Base-by-base conservation (phyloP, 2,797 vertebrate genomes). In the Thunnus albacares region DNA sequence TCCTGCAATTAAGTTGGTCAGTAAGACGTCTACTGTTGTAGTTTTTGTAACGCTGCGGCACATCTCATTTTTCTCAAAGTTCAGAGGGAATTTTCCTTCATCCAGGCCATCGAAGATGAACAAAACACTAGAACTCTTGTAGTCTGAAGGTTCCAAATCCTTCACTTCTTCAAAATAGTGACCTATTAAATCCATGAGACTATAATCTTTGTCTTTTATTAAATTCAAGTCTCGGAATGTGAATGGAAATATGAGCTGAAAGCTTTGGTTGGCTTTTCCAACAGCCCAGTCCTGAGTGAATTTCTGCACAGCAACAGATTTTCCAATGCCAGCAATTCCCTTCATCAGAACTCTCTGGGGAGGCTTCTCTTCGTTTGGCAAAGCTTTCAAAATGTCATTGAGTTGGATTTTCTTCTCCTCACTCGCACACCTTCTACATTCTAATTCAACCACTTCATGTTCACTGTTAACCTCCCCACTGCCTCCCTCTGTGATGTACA, bases 291-390 rank as follows among this genome's bases (percentile, higher is more conserved):
- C 78, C 0, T 49, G 41, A 57, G 70, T 81, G 30, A 84, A 81
- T 61, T 81, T 84, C 65, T 77, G 74, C 49, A 84, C 74, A 61
- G 78, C 78, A 0, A 84, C 82, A 9, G 78, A 71, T 77, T 84
- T 84, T 30, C 82, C 82, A 11, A 84, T 84, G 14, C 82, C 79
- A 14, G 70, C 65, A 18, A 81, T 84, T 38, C 82, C 82, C 43
- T 75, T 81, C 0, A 65, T 84, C 74, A 84, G 52, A 24, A 84
- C 69, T 70, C 49, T 77, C 55, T 61, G 60, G 0, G 70, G 78
- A 11, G 58, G 47, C 0, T 17, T 3, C 0, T 66, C 70, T 45
- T 81, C 26, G 0, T 62, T 38, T 62, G 65, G 0, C n/a, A 62
- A 66, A 10, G 78, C 47, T 52, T 60, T 4, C 30, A 84, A 81